Evolutionary conservation across 2,113 vertebrate genomes (phyloP).

Genomic region (Semnornis frantzii): DNA sequence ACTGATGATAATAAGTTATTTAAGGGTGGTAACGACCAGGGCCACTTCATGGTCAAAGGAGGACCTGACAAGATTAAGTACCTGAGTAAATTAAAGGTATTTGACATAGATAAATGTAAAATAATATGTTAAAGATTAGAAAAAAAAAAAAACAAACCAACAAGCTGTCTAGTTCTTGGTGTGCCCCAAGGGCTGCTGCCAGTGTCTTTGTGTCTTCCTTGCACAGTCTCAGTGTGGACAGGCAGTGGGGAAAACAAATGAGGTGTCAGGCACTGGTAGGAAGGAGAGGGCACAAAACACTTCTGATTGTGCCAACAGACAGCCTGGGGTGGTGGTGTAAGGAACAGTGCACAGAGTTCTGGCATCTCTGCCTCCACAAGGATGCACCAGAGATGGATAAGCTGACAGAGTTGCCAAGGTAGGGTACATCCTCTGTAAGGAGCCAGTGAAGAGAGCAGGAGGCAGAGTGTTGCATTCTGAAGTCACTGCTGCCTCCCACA

Average conservation of each 20-base stretch:
- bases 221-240: not conserved
- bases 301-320: not conserved
- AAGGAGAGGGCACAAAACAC: not conserved
- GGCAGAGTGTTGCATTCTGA: not conserved
- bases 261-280: not conserved
- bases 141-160: not conserved
- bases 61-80: slow-evolving; percentile 14
- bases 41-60: not conserved
- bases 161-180: not conserved
- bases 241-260: not conserved
- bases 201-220: not conserved
- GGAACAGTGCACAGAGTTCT: not conserved
- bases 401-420: not conserved
- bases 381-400: not conserved
- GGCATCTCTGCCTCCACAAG: not conserved
- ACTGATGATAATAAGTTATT: slow-evolving; percentile 59
- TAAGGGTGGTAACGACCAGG: slow-evolving; percentile 29
- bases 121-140: not conserved
- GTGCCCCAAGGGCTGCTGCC: not conserved
- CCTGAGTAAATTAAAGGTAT: not conserved
- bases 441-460: not conserved
- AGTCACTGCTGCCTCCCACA: not conserved
- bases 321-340: not conserved
- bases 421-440: not conserved
- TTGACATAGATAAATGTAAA: not conserved